Base-by-base conservation (phyloP, 2,888 invertebrate genomes). In the Ochropleura leucogaster region DNA sequence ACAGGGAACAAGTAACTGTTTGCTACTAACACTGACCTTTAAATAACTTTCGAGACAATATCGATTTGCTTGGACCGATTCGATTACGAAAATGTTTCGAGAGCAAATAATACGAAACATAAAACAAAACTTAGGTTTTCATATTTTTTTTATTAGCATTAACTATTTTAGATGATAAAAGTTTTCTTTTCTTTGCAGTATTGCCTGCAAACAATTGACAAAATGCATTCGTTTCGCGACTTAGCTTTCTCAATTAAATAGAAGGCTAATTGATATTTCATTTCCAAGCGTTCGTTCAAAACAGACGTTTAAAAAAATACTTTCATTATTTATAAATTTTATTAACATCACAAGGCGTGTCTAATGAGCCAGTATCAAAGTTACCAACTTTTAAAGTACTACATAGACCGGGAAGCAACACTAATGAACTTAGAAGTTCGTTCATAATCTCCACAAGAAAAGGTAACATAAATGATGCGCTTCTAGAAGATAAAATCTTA, bases 371-470 rank as follows among this genome's bases (percentile, higher is more conserved):
- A 62, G 16, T 65, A 53, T 62, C n/a, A 20, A 53, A 73, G 73
- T 55, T 66, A 46, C 44, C 40, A 14, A 65, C 46, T 53, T 53
- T 20, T 79, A 53, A 64, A 73, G 53, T 80, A 59, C 60, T 80
- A 66, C 14, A 40, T n/a, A 77, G 82, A 71, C 80, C 81, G 85
- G 85, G 81, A 80, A 86, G 86, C 85, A 77, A 82, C 80, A 85
- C 83, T 83, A 87, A 87, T 84, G 84, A 79, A 72, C 65, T 53
- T 49, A 62, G 65, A 55, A 66, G 53, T 80, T 79, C 10, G 53
- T 47, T 60, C 62, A 81, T 80, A 60, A 81, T 69, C 47, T 70
- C 47, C n/a, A 62, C 60, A 53, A 65, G 60, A 53, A 62, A 78
- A 68, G 0, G 16, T 12, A 59, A 18, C 49, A 14, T 77, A 6